Base-by-base conservation (phyloP, 2,113 vertebrate species). In the Myotis davidii region DNA sequence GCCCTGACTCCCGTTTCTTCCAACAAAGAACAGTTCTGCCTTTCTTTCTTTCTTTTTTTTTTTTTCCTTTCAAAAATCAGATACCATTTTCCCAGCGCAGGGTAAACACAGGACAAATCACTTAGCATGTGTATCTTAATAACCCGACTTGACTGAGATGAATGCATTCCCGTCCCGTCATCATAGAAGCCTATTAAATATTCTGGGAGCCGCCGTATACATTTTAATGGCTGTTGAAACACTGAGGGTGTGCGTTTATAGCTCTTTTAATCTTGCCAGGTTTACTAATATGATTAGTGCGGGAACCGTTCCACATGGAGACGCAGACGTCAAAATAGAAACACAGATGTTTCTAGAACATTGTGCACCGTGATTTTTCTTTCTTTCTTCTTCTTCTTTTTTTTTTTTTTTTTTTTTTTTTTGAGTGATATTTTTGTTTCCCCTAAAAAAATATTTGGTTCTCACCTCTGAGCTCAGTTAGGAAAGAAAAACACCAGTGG, bases 271-370 rank as follows among this genome's bases (percentile, higher is more conserved):
- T 98, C 98, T 97, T 96, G 94, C 97, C 97, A 98, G 97, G 98
- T 98, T 98, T 97, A 86, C 96, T 98, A 98, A 98, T 97, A 97
- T 97, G 98, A 98, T 98, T 98, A 98, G 89, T 96, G 95, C 86
- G 8, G 92, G 88, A 88, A 61, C 85, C 85, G 90, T 96, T 94
- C 96, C 94, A 88, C 88, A 84, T 20, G 11, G 95, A 84, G 82
- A 70, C 37, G 23, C 42, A 64, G 85, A 59, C 32, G 6, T 96
- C 90, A 95, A 89, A 67, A 96, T 32, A 92, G 69, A 85, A 69
- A 42, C 79, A 72, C 6, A 65, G 92, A 96, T 94, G 90, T 96
- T 96, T 96, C 93, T 92, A 95, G 95, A 96, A 97, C 73, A 83
- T 96, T 85, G 39, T 92, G 34, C 29, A 20, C 69, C 69, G 95